A percentile compares a stretch with the other conserved stretches of the same genome.
phyloP scores from a whole-genome alignment of 92 coral and sea anemone genomes.

The Montipora capitata region DNA sequence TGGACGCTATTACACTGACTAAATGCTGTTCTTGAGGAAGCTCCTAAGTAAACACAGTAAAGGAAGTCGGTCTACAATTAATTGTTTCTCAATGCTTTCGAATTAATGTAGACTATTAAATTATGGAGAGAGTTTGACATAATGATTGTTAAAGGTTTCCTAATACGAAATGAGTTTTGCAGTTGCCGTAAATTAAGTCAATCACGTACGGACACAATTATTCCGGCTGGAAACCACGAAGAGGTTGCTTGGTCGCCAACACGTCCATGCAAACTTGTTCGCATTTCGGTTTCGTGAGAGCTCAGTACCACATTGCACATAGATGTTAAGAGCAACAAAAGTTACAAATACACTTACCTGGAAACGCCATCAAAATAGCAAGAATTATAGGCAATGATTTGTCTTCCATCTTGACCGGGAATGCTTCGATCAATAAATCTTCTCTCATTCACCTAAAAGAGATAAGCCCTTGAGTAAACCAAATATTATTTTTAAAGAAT shows the following conservation, averaged over 20 bases:
- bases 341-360: conserved; percentile 18
- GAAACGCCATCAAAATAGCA: background rate
- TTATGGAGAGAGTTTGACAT: background rate
- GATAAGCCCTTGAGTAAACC: conserved; percentile 38
- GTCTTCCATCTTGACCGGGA: conserved; percentile 15
- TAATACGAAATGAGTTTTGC: background rate
- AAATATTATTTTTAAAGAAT: background rate
- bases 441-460: conserved; percentile 18
- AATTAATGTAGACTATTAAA: too few species aligned
- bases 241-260: too few species aligned
- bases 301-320: background rate
- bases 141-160: background rate
- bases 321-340: background rate
- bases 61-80: too few species aligned
- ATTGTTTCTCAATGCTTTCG: too few species aligned
- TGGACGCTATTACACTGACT: too few species aligned
- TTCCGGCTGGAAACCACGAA: too few species aligned
- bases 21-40: too few species aligned
- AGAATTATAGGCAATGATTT: background rate
- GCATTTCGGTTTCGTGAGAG: too few species aligned
- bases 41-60: too few species aligned
- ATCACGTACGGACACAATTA: too few species aligned
- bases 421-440: background rate
- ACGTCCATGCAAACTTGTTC: too few species aligned
- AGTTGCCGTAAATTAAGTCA: background rate